Conservation (phyloP, 1,140 invertebrate genomes). For the Drosophila parabipectinata region DNA sequence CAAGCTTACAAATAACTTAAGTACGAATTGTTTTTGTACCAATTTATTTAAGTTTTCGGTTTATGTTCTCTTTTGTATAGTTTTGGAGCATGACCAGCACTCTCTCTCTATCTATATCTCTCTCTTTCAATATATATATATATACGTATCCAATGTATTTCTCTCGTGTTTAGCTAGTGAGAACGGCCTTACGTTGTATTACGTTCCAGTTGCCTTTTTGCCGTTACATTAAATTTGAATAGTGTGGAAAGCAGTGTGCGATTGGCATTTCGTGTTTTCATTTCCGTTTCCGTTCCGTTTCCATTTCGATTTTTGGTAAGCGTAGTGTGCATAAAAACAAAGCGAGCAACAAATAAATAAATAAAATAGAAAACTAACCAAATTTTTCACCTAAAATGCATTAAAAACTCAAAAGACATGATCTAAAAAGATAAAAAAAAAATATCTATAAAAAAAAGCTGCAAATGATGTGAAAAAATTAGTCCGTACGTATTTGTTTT, state of each 20-base stretch:
- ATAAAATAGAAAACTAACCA: constrained; percentile 79
- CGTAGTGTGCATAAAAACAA: constrained; percentile 82
- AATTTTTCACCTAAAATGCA: constrained; percentile 76
- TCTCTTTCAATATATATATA: constrained; percentile 49
- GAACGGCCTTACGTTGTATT: constrained; percentile 60
- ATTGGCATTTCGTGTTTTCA: constrained; percentile 59
- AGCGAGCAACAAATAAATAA: constrained; percentile 78
- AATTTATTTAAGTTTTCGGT: constrained; percentile 63
- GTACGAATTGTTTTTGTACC: constrained; percentile 42
- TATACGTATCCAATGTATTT: constrained; percentile 56
- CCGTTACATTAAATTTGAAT: constrained; percentile 62
- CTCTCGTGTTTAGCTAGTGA: constrained; percentile 77
- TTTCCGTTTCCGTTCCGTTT: constrained; percentile 42
- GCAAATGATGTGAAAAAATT: constrained; percentile 66
- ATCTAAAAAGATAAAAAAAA: constrained; percentile 44
- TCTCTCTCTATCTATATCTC: constrained; percentile 52
- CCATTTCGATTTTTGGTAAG: constrained; percentile 57
- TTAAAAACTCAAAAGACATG: constrained; percentile 54
- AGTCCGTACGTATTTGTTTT: constrained; percentile 77
- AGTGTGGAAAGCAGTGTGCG: constrained; percentile 67
- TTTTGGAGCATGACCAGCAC: constrained; percentile 77
- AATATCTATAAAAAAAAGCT: constrained; percentile 24
- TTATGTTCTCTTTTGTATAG: constrained; percentile 65
- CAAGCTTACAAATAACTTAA: constrained; percentile 45
- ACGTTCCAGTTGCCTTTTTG: constrained; percentile 27